phyloP scores from a whole-genome alignment of 2,113 vertebrate species.

The Amazona vittata region DNA sequence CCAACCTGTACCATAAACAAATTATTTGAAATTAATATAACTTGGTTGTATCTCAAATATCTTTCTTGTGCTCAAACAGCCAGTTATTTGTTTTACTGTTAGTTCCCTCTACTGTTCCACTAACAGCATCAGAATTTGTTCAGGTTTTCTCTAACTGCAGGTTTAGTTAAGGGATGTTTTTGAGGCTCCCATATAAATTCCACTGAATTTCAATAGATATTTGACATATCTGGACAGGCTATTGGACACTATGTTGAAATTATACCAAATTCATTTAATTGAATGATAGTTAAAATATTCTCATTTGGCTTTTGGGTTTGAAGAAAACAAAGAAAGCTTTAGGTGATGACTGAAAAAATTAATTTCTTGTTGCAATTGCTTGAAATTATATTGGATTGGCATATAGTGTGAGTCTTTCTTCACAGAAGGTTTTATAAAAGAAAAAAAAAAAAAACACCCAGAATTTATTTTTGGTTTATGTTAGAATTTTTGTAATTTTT shows the following conservation, averaged over 20 bases:
- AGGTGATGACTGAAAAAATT: background rate
- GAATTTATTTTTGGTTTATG: slow-evolving; percentile 26
- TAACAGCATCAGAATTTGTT: background rate
- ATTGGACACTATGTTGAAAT: background rate
- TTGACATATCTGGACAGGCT: background rate
- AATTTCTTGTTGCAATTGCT: background rate
- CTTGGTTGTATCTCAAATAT: background rate
- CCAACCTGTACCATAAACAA: background rate
- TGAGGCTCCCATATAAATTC: background rate
- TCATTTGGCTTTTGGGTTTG: background rate
- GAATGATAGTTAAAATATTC: background rate
- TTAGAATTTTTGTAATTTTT: background rate
- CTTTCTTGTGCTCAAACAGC: background rate
- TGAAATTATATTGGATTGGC: background rate
- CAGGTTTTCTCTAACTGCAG: background rate
- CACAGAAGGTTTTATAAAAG: background rate
- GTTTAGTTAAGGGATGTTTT: background rate
- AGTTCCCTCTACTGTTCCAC: background rate
- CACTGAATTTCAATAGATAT: background rate
- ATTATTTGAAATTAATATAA: background rate
- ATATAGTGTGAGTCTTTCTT: background rate
- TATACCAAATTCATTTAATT: background rate
- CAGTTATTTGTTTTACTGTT: background rate
- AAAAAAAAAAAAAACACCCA: background rate
- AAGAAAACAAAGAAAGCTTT: background rate